phyloP scores from a whole-genome alignment of 1,140 invertebrate genomes.

The Phocides pigmalion region DNA sequence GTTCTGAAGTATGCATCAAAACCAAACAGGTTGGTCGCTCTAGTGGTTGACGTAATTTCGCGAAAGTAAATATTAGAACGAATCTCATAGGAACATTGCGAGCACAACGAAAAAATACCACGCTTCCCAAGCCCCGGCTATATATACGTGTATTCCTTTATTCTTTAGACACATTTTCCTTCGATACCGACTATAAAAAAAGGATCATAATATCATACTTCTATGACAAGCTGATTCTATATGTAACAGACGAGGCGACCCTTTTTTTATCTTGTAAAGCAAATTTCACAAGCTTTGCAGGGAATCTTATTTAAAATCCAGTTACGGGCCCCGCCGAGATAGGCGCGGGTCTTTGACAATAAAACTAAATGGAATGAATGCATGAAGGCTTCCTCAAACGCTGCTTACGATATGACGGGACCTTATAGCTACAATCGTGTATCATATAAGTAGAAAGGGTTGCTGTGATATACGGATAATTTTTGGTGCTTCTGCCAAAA shows the following conservation, averaged over 20 bases:
- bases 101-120: conserved; percentile 66
- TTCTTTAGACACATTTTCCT: conserved; percentile 32
- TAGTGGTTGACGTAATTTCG: conserved; percentile 71
- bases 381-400: conserved; percentile 72
- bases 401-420: conserved; percentile 68
- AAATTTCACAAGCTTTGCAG: conserved; percentile 71
- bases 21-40: conserved; percentile 72
- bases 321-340: conserved; percentile 72
- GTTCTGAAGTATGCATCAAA: conserved; percentile 77
- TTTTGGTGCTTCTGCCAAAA: conserved; percentile 40
- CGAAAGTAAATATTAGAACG: conserved; percentile 72
- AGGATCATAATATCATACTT: conserved; percentile 65
- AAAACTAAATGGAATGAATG: conserved; percentile 83
- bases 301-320: conserved; percentile 82
- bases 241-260: conserved; percentile 69
- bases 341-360: conserved; percentile 77
- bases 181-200: conserved; percentile 63
- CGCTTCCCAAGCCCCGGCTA: conserved; percentile 30
- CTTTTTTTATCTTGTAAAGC: conserved; percentile 77
- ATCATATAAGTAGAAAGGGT: conserved; percentile 56
- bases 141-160: conserved; percentile 21
- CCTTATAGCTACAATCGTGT: conserved; percentile 56
- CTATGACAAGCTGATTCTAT: conserved; percentile 64
- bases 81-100: conserved; percentile 63
- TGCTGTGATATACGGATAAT: conserved; percentile 60